Percentiles rank a stretch among this genome's conserved stretches.
phyloP scores from a whole-genome alignment of 2,113 vertebrate genomes.

The Colossoma macropomum region DNA sequence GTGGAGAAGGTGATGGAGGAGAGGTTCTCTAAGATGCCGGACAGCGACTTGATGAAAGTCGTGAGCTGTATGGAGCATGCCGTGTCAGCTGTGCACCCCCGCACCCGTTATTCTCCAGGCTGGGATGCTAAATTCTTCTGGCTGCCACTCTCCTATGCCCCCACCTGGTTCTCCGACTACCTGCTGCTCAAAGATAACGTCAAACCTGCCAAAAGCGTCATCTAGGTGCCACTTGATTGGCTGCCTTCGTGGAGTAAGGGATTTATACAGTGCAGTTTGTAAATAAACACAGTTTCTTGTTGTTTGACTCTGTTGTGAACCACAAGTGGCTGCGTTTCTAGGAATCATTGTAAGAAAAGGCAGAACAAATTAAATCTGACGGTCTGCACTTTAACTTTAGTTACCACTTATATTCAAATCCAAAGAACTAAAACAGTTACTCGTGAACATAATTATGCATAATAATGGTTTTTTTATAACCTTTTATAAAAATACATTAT shows the following conservation, averaged over 20 bases:
- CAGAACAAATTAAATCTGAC: too few relatives aligned
- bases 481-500: too few relatives aligned
- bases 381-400: too few relatives aligned
- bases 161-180: conserved; percentile 72
- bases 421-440: too few relatives aligned
- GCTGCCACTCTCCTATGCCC: conserved; percentile 83
- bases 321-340: too few relatives aligned
- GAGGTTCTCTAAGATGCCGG: conserved; percentile 68
- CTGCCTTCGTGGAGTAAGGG: neutral
- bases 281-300: neutral
- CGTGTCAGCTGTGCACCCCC: conserved; percentile 76
- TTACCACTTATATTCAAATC: too few relatives aligned
- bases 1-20: conserved; percentile 62
- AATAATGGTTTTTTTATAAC: too few relatives aligned
- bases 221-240: conserved; percentile 26
- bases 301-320: neutral
- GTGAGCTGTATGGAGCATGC: conserved; percentile 87
- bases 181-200: conserved; percentile 64
- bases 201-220: conserved; percentile 62
- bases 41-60: conserved; percentile 81
- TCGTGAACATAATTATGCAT: too few relatives aligned
- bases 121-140: conserved; percentile 87
- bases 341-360: too few relatives aligned
- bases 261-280: neutral
- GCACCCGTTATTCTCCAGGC: conserved; percentile 80